A percentile compares a stretch with the other conserved stretches of the same genome.
phyloP scores from a whole-genome alignment of 2,797 vertebrate genomes.

The Xiphophorus birchmanni region DNA sequence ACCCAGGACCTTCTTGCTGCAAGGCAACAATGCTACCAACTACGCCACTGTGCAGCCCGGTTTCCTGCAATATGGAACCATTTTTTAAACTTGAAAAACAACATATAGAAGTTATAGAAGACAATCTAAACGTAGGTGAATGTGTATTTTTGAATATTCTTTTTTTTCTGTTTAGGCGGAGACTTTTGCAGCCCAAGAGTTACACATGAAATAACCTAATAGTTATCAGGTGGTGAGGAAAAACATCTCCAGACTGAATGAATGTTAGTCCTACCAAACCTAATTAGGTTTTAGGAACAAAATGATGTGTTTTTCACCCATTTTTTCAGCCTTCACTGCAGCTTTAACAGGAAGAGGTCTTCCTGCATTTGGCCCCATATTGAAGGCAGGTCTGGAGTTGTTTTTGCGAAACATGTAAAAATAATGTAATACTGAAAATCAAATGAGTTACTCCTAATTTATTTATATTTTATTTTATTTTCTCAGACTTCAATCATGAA shows the following conservation, averaged over 20 bases:
- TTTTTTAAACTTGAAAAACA: neutral
- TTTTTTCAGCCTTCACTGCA: neutral
- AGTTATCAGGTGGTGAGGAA: neutral
- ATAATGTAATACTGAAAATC: neutral
- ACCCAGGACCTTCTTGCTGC: no score
- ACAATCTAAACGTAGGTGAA: neutral
- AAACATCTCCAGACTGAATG: neutral
- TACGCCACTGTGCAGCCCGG: no score
- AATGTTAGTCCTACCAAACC: neutral
- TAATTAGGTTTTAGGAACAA: neutral
- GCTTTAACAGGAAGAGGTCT: neutral
- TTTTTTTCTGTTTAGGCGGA: neutral
- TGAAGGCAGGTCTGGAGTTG: neutral
- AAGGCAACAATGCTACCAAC: no score
- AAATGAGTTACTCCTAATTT: neutral
- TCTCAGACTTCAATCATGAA: neutral
- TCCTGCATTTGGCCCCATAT: neutral
- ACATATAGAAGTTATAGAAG: neutral
- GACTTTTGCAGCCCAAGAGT: neutral
- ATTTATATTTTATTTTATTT: no score
- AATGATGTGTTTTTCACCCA: neutral
- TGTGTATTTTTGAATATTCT: neutral
- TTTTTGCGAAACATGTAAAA: neutral
- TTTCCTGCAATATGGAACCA: neutral
- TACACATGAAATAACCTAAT: neutral